Evolutionary conservation across 2,113 vertebrate species (phyloP), one percentile per base, ranked within the genome.

Genomic region (Phyllostomus discolor): DNA sequence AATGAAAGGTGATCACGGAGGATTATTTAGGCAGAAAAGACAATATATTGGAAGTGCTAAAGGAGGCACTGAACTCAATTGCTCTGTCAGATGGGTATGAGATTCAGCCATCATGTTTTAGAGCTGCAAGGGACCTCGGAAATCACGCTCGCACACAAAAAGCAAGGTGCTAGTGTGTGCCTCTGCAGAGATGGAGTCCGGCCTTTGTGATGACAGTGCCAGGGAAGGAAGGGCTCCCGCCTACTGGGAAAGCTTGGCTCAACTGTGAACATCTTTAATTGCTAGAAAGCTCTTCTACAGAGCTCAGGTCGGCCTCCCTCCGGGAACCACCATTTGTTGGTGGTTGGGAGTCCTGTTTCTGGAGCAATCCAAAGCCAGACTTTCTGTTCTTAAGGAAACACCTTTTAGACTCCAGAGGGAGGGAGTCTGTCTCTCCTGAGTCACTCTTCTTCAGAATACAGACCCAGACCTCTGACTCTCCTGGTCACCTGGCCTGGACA

Each of bases 21-120:
- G 38, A 86, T 92, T 72, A 92, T 93, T 95, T 95, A 88, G 38
- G 69, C 62, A 75, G 72, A 95, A 93, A 90, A 82, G 78, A 86
- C 48, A 90, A 66, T 14, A 22, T 35, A 52, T 46, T 52, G 64
- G 48, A 88, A 95, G 20, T 22, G 50, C 59, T 91, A 43, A 73
- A 59, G 15, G 59, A 75, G 28, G 7, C 33, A 43, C 24, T 54
- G n/a, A 72, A 57, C 26, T 62, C 33, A 87, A 72, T 1, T 67
- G 7, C 12, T 84, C 88, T 54, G 82, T 88, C 78, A 78, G 48
- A 69, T 43, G 41, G 33, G 28, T 85, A 48, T 80, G 50, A 31
- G 38, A 78, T 38, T 88, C 31, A 85, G 41, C 12, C 35, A 72
- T 46, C 35, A 69, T 15, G 83, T 46, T 52, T 82, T 46, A 87